phyloP scores from a whole-genome alignment of 1,140 invertebrate species.

The Scaptodrosophila lebanonensis region DNA sequence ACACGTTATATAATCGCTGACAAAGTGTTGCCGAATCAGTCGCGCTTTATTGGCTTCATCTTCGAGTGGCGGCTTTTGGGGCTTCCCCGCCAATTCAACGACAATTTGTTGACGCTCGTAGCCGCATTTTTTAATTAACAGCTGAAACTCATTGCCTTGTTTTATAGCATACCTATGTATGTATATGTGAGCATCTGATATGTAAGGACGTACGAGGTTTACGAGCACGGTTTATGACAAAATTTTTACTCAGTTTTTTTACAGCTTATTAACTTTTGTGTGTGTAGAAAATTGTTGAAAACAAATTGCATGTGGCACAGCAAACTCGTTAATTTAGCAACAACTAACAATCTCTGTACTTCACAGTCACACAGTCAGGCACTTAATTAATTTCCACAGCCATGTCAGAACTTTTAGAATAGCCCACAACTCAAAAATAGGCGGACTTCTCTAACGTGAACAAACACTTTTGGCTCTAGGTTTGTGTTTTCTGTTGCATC shows the following conservation, averaged over 20 bases:
- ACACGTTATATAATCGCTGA: too few species aligned
- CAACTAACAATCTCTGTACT: slow-evolving; percentile 62
- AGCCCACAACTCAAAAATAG: too few species aligned
- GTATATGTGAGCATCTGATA: too few species aligned
- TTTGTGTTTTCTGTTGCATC: too few species aligned
- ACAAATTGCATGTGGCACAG: slow-evolving; percentile 22
- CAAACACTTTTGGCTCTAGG: too few species aligned
- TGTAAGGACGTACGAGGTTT: slow-evolving; percentile 30
- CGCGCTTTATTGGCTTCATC: too few species aligned
- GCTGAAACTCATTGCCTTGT: slow-evolving; percentile 28
- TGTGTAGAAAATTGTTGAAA: slow-evolving; percentile 14
- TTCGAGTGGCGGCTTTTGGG: too few species aligned
- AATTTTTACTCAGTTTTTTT: slow-evolving; percentile 51
- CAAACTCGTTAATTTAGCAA: slow-evolving; percentile 3
- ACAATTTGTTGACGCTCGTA: slow-evolving; percentile 6
- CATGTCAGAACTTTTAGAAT: too few species aligned
- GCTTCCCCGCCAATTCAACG: slow-evolving; percentile 11
- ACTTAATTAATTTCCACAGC: slow-evolving; percentile 71
- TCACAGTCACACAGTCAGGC: slow-evolving; percentile 38
- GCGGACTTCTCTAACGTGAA: too few species aligned
- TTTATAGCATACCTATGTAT: not conserved
- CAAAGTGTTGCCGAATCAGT: too few species aligned
- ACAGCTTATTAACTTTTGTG: slow-evolving; percentile 31
- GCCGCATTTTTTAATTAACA: slow-evolving; percentile 58
- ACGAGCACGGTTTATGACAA: slow-evolving; percentile 55